Conservation (phyloP, 2,888 invertebrate genomes). For the Xanthorhoe designata region DNA sequence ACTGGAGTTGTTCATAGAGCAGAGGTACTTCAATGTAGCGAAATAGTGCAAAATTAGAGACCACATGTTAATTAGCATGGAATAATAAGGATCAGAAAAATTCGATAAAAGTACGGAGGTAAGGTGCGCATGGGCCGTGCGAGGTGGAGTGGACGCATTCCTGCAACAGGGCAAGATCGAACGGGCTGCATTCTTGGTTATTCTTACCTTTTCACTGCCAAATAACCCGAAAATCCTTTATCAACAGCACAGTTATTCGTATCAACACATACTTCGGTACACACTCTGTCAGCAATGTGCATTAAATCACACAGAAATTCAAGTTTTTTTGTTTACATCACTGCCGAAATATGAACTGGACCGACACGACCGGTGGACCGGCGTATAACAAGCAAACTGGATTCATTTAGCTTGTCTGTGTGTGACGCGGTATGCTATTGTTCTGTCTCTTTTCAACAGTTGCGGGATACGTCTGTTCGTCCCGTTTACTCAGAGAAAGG, state of each 20-base stretch:
- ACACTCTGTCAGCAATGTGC: constrained; percentile 61
- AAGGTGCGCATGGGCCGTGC: constrained; percentile 78
- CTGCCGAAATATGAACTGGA: constrained; percentile 60
- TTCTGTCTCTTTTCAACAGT: constrained; percentile 64
- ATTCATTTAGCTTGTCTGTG: constrained; percentile 65
- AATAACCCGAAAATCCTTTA: constrained; percentile 53
- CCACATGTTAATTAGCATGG: neutral
- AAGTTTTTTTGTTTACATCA: constrained; percentile 77
- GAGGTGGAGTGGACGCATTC: constrained; percentile 81
- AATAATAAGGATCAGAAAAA: constrained; percentile 54
- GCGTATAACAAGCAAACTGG: constrained; percentile 80
- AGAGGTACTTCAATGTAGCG: neutral
- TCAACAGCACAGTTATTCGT: constrained; percentile 47
- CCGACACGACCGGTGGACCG: constrained; percentile 68
- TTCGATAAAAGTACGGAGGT: constrained; percentile 63
- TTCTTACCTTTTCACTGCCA: constrained; percentile 71
- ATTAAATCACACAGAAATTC: constrained; percentile 58
- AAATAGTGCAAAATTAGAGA: neutral
- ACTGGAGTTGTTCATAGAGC: neutral
- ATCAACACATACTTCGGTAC: constrained; percentile 64
- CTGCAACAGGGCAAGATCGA: constrained; percentile 80
- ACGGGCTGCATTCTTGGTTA: constrained; percentile 78
- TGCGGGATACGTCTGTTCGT: constrained; percentile 44
- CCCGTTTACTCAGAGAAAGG: constrained; percentile 76
- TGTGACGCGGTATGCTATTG: constrained; percentile 77